phyloP scores from a whole-genome alignment of 2,888 invertebrate genomes.

The Rotaria magnacalcarata region DNA sequence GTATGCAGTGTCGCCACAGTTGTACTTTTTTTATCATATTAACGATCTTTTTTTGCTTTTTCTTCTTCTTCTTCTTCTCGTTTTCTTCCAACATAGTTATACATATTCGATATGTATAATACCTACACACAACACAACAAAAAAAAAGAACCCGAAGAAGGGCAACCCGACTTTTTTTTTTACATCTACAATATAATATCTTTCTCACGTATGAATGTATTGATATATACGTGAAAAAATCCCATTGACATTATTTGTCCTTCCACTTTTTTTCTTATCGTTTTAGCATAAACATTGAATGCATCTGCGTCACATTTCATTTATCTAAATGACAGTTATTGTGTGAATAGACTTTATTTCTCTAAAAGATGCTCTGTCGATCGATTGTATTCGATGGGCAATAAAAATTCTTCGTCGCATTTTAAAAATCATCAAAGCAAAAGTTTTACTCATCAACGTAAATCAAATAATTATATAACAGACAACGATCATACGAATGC shows the following conservation, averaged over 20 bases:
- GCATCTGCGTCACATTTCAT: constrained; percentile 16
- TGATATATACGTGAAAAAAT: not conserved
- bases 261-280: not conserved
- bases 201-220: not conserved
- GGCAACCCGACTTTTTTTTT: not conserved
- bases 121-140: not conserved
- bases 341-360: not conserved
- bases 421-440: not conserved
- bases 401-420: not conserved
- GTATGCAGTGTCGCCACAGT: not conserved
- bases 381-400: not conserved
- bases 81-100: no score
- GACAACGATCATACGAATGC: not conserved
- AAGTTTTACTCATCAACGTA: not conserved
- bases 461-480: not conserved
- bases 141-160: not conserved
- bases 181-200: not conserved
- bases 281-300: constrained; percentile 10
- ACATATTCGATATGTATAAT: not conserved
- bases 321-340: not conserved
- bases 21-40: not conserved
- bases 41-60: not conserved
- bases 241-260: not conserved
- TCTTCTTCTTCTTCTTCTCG: no score
- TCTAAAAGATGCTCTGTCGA: not conserved